Evolutionary conservation across 2,797 vertebrate species (phyloP), one percentile per base, ranked within the genome.

Genomic region (Urophycis tenuis): DNA sequence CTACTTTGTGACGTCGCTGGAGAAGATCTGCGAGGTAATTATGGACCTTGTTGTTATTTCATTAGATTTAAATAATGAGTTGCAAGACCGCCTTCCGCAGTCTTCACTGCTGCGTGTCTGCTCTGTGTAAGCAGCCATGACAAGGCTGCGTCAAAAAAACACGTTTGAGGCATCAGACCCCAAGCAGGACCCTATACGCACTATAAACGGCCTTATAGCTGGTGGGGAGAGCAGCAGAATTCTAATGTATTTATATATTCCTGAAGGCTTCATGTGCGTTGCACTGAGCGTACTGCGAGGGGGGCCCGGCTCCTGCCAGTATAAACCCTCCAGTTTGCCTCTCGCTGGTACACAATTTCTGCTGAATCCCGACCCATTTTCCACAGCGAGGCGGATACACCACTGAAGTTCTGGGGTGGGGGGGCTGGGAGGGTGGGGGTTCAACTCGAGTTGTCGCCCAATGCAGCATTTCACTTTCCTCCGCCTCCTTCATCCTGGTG

Each of bases 11-110:
- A 97, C 95, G 0, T 94, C 98, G 12, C 93, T 99, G 78, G 98
- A 99, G 89, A 99, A 99, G 91, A 96, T 99, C 85, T 99, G 97
- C 74, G 97, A 99, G 96, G 98, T 99, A 93, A 0, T 10, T 22
- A 60, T n/a, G 53, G 22, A 7, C 22, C 19, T 60, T n/a, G 19
- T 53, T n/a, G 8, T 53, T 53, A 53, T 22, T 53, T 22, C n/a
- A 19, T 60, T n/a, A 7, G 9, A 25, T 9, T n/a, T n/a, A n/a
- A n/a, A n/a, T n/a, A n/a, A n/a, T n/a, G n/a, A n/a, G n/a, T n/a
- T n/a, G n/a, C n/a, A n/a, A n/a, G n/a, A n/a, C n/a, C n/a, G n/a
- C 53, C 22, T 60, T 60, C 53, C 39, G n/a, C n/a, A n/a, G 22
- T 60, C 53, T 60, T 60, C n/a, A 25, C 1, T 53, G 53, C 9